Evolutionary conservation across 2,888 invertebrate genomes (phyloP).

Genomic region (Malacosoma neustria): DNA sequence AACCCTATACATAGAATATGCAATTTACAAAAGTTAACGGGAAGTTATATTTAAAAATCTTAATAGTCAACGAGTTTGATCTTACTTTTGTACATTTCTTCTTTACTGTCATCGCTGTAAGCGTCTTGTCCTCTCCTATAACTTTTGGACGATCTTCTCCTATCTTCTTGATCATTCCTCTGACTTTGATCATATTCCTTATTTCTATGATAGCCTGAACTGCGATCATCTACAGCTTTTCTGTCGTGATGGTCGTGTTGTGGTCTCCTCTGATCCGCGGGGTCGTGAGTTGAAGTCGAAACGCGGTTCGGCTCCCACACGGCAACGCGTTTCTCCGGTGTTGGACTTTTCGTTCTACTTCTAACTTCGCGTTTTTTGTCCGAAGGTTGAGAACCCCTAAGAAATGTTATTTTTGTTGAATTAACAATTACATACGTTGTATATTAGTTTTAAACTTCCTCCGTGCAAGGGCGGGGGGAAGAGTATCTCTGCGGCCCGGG

Average conservation of each 20-base stretch:
- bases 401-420: slow-evolving; percentile 2
- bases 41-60: slow-evolving; percentile 2
- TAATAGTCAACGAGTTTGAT: slow-evolving; percentile 63
- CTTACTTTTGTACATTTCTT: slow-evolving; percentile 26
- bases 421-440: no score
- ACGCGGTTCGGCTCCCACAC: slow-evolving; percentile 39
- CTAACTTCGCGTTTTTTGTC: slow-evolving; percentile 32
- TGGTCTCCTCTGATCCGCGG: background rate
- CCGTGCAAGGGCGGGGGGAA: no score
- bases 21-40: no score
- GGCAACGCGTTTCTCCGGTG: slow-evolving; percentile 38
- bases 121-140: background rate
- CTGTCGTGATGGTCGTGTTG: background rate
- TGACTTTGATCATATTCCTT: background rate
- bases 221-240: background rate
- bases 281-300: slow-evolving; percentile 1
- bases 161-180: no score
- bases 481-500: no score
- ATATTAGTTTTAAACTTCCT: no score
- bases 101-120: slow-evolving; percentile 5
- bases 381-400: slow-evolving; percentile 38
- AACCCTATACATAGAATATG: no score
- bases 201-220: background rate
- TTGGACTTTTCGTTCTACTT: slow-evolving; percentile 40
- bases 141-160: no score